These are phyloP conservation scores for Stomatorhinus ivindoensis DNA, from an alignment of 2,113 vertebrate species.

Conservation along the genomic window DNA sequence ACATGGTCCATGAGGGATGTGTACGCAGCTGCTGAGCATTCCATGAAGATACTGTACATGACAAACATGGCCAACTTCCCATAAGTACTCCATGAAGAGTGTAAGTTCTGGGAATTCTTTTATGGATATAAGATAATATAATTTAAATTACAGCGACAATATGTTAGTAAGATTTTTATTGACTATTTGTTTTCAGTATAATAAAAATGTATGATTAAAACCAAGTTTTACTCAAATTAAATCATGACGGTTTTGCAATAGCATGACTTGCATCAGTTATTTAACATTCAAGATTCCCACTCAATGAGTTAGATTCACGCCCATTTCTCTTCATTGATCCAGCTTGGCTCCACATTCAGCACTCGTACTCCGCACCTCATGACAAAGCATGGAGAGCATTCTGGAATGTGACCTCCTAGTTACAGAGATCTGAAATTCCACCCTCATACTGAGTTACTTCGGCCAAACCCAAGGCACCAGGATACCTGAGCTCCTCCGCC, in stretches of 20 bases:
- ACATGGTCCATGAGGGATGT: background rate
- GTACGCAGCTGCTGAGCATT: background rate
- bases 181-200: background rate
- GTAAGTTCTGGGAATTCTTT: background rate
- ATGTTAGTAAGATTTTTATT: background rate
- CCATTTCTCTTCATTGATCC: background rate
- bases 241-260: background rate
- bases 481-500: slow-evolving; percentile 81
- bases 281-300: background rate
- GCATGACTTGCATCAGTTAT: background rate
- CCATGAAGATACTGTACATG: too few species aligned
- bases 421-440: background rate
- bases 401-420: background rate
- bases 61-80: too few species aligned
- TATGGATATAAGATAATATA: background rate
- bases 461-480: background rate
- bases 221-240: background rate
- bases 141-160: background rate
- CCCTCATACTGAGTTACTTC: background rate
- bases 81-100: background rate
- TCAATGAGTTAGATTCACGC: background rate
- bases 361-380: background rate
- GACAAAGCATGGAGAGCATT: background rate
- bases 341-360: background rate
- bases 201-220: background rate